These are phyloP conservation scores for Porites divaricata DNA, from an alignment of 92 coral and sea anemone species.

Conservation along the genomic window DNA sequence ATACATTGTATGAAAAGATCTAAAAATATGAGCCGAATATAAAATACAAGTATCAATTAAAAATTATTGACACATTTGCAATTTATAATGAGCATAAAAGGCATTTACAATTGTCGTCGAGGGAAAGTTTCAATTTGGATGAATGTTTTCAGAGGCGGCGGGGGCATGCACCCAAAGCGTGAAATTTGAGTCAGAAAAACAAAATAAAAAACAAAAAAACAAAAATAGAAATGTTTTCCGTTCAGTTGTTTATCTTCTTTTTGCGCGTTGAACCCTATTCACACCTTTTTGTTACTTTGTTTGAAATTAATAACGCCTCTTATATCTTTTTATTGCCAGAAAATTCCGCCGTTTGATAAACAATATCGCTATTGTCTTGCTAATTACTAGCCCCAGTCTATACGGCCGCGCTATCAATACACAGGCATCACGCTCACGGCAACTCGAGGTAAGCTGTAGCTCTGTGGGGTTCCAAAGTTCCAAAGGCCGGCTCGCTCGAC, in stretches of 20 bases:
- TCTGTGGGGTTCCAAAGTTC: conserved; percentile 33
- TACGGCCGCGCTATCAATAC: conserved; percentile 50
- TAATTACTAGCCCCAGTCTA: conserved; percentile 31
- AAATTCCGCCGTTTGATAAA: conserved; percentile 8
- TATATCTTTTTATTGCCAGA: conserved; percentile 1
- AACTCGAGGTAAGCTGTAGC: conserved; percentile 25
- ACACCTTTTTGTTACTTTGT: background rate
- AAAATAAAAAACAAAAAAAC: background rate
- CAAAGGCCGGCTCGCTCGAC: conserved; percentile 17
- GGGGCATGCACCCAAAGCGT: no score
- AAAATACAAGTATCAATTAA: no score
- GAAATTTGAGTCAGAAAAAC: background rate
- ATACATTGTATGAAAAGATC: no score
- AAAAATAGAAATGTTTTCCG: background rate
- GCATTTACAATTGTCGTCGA: no score
- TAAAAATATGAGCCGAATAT: no score
- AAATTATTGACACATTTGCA: no score
- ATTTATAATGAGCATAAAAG: no score
- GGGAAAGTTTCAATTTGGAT: no score
- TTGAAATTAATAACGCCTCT: background rate
- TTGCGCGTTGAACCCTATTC: background rate
- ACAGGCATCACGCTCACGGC: conserved; percentile 35
- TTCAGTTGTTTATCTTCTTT: background rate
- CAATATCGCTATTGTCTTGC: conserved; percentile 31
- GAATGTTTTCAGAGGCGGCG: no score